Base-by-base conservation (phyloP, 2,797 vertebrate genomes). In the Cynopterus sphinx region DNA sequence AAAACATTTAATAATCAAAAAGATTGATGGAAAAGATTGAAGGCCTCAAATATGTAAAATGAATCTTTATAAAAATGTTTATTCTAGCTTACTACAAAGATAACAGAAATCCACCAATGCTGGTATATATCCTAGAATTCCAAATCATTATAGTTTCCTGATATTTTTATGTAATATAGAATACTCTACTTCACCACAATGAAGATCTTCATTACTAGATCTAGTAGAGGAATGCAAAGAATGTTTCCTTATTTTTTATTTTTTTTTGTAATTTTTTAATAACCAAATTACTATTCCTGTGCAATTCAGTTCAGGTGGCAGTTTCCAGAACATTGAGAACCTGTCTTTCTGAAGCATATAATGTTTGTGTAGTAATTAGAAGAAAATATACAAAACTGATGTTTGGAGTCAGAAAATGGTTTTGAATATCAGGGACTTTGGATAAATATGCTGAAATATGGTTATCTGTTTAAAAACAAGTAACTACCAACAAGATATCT, bases 1-100 rank as follows among this genome's bases (percentile, higher is more conserved):
- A 95, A 85, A 93, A 73, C 81, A 90, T 77, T 73, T 89, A 91
- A 82, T 70, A 31, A 61, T 68, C 16, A 57, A 33, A 33, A 87
- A 15, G 15, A 49, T 16, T 17, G 15, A 17, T 49, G 15, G 2
- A 43, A 43, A 74, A 81, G 11, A 59, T 17, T 82, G 4, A 3
- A 84, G 17, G 17, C 3, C n/a, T 90, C 77, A 85, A 61, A 65
- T 81, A 61, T 63, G 3, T 90, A 61, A 94, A 90, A 41, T 63
- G 3, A 53, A 71, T 87, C 24, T 90, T 65, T 57, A 36, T 28
- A 74, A 78, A 36, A 28, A 36, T 24, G 51, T 36, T 87, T 63
- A 61, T 63, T 24, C 21, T n/a, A n/a, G 31, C 5, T 31, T 73
- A 22, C 49, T 84, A 85, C 39, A 53, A 87, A 39, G 4, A 65